A percentile compares a stretch with the other conserved stretches of the same genome.
Conservation (phyloP, 2,888 invertebrate genomes). For the Exocentrus adspersus region DNA sequence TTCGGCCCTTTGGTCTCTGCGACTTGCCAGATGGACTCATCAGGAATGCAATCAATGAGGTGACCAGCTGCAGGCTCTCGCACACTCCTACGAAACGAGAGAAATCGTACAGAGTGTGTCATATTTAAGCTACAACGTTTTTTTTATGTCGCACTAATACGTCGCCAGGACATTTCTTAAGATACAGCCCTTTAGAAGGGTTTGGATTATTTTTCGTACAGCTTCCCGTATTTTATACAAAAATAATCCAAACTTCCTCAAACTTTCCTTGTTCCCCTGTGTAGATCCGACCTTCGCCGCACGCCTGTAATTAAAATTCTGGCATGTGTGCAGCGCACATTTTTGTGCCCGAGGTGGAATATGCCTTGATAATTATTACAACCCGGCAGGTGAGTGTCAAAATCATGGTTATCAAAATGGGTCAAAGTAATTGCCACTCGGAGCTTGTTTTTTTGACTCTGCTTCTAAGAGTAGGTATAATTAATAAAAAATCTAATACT, state of each 20-base stretch:
- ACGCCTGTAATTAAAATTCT: slow-evolving; percentile 34
- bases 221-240: no score
- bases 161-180: no score
- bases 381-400: slow-evolving; percentile 32
- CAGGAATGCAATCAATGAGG: slow-evolving; percentile 57
- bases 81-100: slow-evolving; percentile 36
- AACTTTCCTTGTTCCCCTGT: neutral
- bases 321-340: slow-evolving; percentile 29
- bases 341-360: slow-evolving; percentile 4
- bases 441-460: neutral
- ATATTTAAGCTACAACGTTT: no score
- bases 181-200: no score
- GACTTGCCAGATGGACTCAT: slow-evolving; percentile 60
- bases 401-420: slow-evolving; percentile 10
- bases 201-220: no score
- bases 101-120: slow-evolving; percentile 11
- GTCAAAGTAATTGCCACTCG: neutral
- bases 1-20: slow-evolving; percentile 57
- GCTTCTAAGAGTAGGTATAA: no score
- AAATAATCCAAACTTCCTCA: no score
- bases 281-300: slow-evolving; percentile 6
- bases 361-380: slow-evolving; percentile 5
- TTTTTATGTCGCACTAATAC: no score
- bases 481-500: no score
- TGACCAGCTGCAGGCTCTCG: slow-evolving; percentile 57